Base-by-base conservation (phyloP, 2,888 invertebrate genomes). In the Homarus gammarus region DNA sequence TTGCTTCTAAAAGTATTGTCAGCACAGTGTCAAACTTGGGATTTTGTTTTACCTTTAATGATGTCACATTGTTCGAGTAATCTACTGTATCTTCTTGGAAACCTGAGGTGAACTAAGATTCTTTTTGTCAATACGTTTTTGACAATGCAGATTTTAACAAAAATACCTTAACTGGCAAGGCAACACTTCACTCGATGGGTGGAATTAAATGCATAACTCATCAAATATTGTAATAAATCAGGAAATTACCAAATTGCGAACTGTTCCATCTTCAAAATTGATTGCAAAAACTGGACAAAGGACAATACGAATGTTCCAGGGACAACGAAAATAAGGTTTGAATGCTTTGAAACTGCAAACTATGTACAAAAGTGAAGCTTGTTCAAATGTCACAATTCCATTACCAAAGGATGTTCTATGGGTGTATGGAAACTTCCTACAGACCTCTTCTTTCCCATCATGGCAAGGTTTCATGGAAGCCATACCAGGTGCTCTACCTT, bases 21-120 rank as follows among this genome's bases (percentile, higher is more conserved):
- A 77, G 22, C 27, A 77, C 44, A 49, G 44, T 77, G 44, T 77
- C 77, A 75, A 40, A 75, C 18, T 75, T 40, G 22, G 44, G 40
- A 44, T 38, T 75, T 75, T 83, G 70, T 70, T 68, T 68, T 31
- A 12, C n/a, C 68, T 51, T n/a, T n/a, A n/a, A n/a, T n/a, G n/a
- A n/a, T n/a, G n/a, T n/a, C n/a, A n/a, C n/a, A n/a, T n/a, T n/a
- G n/a, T n/a, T n/a, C n/a, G n/a, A n/a, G n/a, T n/a, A n/a, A 73
- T 73, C 84, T 6, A 51, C 73, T 84, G n/a, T 31, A 70, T 27
- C 38, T 70, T 83, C 83, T 40, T 70, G 68, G 70, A 70, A 83
- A 83, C 83, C 83, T 38, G 83, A 61, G 56, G 38, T 44, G 44
- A 83, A 83, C 36, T 70, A 70, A 83, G 49, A 83, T 83, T 68